These are phyloP conservation scores for Datnioides undecimradiatus DNA, from an alignment of 2,113 vertebrate species.

Conservation along the genomic window DNA sequence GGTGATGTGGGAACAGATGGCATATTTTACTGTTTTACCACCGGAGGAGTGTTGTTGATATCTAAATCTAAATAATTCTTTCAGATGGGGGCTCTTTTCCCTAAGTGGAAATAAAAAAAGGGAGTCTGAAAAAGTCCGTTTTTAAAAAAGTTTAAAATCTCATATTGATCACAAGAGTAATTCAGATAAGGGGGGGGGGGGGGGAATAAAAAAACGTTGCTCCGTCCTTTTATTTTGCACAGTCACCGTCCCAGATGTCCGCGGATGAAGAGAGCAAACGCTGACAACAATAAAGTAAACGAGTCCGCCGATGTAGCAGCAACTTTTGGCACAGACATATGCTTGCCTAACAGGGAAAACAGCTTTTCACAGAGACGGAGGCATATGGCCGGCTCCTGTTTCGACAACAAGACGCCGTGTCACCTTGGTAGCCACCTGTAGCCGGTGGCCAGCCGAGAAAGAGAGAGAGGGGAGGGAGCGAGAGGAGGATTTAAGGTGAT, in stretches of 20 bases:
- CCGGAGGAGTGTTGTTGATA: conserved; percentile 40
- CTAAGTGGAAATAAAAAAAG: conserved; percentile 26
- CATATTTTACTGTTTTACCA: conserved; percentile 33
- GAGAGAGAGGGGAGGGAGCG: not conserved
- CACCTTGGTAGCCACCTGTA: conserved; percentile 81
- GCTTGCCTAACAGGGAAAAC: conserved; percentile 75
- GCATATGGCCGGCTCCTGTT: conserved; percentile 77
- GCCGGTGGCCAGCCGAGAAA: conserved; percentile 47
- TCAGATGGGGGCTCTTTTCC: conserved; percentile 10
- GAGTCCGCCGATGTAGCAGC: conserved; percentile 49
- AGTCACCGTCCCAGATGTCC: conserved; percentile 55
- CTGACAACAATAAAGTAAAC: conserved; percentile 56
- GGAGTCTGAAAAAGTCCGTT: not conserved
- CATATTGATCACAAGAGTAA: not conserved
- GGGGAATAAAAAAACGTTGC: conserved; percentile 1
- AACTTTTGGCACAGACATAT: conserved; percentile 66
- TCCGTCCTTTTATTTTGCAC: conserved; percentile 20
- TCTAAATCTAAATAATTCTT: conserved; percentile 45
- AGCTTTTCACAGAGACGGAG: conserved; percentile 62
- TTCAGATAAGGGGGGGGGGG: too few relatives aligned
- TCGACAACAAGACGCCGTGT: conserved; percentile 76
- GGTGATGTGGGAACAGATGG: conserved; percentile 49
- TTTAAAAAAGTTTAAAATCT: conserved; percentile 2
- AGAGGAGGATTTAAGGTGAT: conserved; percentile 40
- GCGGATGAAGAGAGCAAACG: conserved; percentile 42